These are phyloP conservation scores for Mormyrus iriodes DNA, from an alignment of 2,113 vertebrate genomes.

Conservation along the genomic window DNA sequence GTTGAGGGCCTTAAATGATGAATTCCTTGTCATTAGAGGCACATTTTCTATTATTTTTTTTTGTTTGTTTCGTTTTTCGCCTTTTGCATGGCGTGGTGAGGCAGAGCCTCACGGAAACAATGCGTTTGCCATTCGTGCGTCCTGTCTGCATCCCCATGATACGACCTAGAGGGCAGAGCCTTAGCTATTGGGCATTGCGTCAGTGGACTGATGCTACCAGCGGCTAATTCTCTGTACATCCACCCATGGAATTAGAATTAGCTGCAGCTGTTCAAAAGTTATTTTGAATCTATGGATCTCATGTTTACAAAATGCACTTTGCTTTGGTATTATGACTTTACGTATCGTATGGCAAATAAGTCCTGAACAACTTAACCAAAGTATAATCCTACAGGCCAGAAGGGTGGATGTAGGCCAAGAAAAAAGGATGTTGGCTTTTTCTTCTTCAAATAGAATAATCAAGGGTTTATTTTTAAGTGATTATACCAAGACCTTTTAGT, in stretches of 20 bases:
- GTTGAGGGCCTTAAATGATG: background rate
- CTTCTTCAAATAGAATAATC: background rate
- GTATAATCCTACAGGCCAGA: background rate
- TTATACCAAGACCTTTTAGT: background rate
- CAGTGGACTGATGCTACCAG: background rate
- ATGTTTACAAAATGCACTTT: constrained; percentile 23
- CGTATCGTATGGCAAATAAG: constrained; percentile 20
- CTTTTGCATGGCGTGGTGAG: background rate
- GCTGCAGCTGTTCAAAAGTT: background rate
- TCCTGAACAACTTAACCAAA: constrained; percentile 2
- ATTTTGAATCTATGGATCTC: background rate
- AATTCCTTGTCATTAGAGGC: background rate
- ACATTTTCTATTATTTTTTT: background rate
- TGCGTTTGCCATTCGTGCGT: background rate
- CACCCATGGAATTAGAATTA: background rate
- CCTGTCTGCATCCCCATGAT: background rate
- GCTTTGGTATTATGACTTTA: constrained; percentile 2
- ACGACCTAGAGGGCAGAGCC: background rate
- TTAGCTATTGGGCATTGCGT: background rate
- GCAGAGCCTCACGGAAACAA: background rate
- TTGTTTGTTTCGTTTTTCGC: background rate
- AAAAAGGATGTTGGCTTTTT: background rate
- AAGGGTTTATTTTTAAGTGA: background rate
- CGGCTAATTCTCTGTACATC: background rate
- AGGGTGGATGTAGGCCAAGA: background rate